These are phyloP conservation scores for Sebastolobus alascanus DNA, from an alignment of 2,797 vertebrate genomes.

Conservation along the genomic window DNA sequence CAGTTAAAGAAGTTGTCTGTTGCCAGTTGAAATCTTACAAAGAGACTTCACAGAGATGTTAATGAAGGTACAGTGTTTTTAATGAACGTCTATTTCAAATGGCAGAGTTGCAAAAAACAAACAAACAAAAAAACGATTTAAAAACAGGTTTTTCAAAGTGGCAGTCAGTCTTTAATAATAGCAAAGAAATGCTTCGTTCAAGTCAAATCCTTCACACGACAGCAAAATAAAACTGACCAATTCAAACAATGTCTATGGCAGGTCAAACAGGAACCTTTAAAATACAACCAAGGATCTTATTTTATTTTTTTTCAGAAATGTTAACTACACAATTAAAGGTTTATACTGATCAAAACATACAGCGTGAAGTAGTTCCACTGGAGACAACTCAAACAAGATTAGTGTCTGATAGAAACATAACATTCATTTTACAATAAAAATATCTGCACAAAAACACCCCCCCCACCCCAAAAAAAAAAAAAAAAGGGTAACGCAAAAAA, in stretches of 20 bases:
- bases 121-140: background rate
- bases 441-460: conserved; percentile 79
- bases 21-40: conserved; percentile 14
- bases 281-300: conserved; percentile 70
- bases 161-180: conserved; percentile 75
- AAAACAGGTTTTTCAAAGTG: conserved; percentile 51
- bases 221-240: conserved; percentile 68
- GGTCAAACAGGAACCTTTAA: conserved; percentile 72
- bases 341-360: conserved; percentile 82
- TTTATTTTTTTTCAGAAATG: conserved; percentile 60
- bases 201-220: conserved; percentile 77
- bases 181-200: conserved; percentile 73
- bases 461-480: conserved; percentile 12
- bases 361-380: conserved; percentile 84
- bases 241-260: conserved; percentile 66
- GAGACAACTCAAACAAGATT: conserved; percentile 85
- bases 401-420: conserved; percentile 88
- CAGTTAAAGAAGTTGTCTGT: background rate
- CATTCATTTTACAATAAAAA: conserved; percentile 87
- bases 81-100: conserved; percentile 67
- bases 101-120: conserved; percentile 49
- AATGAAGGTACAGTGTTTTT: conserved; percentile 66
- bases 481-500: conserved; percentile 70
- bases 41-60: conserved; percentile 35
- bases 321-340: conserved; percentile 84